These are phyloP conservation scores for Scaeva pyrastri DNA, from an alignment of 2,888 invertebrate genomes.

Conservation along the genomic window DNA sequence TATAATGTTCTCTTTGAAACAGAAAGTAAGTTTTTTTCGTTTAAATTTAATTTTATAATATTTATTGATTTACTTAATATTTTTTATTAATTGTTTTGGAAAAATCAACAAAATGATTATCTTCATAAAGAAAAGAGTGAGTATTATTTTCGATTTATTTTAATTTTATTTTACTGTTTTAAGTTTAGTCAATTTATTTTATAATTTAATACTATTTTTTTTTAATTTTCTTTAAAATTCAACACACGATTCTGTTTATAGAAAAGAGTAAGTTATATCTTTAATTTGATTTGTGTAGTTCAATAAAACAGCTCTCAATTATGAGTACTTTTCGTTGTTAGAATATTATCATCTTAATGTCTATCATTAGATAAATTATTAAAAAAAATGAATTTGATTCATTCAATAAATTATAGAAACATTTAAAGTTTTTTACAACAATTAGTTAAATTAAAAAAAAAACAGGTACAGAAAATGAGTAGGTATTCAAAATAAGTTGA, in stretches of 20 bases:
- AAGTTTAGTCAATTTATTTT: too few relatives aligned
- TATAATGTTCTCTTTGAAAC: background rate
- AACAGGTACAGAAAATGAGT: too few relatives aligned
- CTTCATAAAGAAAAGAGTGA: slow-evolving; percentile 16
- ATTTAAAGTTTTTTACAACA: too few relatives aligned
- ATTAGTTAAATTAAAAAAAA: too few relatives aligned
- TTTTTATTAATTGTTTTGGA: background rate
- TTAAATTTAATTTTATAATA: background rate
- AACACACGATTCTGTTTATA: background rate
- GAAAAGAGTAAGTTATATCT: slow-evolving; percentile 11
- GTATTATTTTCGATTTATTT: background rate
- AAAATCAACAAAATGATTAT: background rate
- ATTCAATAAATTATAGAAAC: too few relatives aligned
- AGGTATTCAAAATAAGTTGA: background rate
- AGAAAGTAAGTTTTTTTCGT: slow-evolving; percentile 10
- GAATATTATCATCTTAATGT: too few relatives aligned
- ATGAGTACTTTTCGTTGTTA: too few relatives aligned
- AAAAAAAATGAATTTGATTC: too few relatives aligned
- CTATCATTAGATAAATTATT: too few relatives aligned
- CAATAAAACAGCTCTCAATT: too few relatives aligned
- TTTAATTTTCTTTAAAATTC: background rate
- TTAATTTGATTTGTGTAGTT: too few relatives aligned
- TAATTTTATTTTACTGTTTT: background rate
- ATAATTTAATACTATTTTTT: background rate
- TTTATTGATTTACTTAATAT: background rate